A percentile compares a stretch with the other conserved stretches of the same genome.
Conservation (phyloP, 2,888 invertebrate genomes). For the Blastobasis lacticolella region DNA sequence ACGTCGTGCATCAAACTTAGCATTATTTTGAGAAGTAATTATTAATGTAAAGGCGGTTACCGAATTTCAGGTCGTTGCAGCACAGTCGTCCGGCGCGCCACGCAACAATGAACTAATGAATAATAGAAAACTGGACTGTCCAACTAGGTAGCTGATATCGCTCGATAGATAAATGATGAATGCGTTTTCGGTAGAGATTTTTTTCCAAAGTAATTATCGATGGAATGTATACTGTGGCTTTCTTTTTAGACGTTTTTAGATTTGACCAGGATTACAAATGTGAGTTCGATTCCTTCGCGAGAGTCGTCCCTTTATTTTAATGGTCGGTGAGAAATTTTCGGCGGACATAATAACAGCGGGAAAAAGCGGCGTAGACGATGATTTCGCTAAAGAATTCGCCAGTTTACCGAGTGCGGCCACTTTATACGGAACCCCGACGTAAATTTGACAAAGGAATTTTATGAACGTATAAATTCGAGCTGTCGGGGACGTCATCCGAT, state of each 20-base stretch:
- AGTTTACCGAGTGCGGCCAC: constrained; percentile 29
- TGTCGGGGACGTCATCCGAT: constrained; percentile 44
- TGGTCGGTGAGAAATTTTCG: constrained; percentile 11
- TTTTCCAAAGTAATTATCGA: constrained; percentile 50
- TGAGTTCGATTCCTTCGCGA: constrained; percentile 1
- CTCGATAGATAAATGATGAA: constrained; percentile 58
- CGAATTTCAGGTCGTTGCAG: constrained; percentile 64
- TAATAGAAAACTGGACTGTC: constrained; percentile 62
- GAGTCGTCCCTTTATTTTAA: background rate
- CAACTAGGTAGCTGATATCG: constrained; percentile 57
- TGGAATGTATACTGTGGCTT: constrained; percentile 32
- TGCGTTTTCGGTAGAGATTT: constrained; percentile 52
- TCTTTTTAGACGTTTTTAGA: constrained; percentile 17
- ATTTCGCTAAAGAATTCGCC: constrained; percentile 62
- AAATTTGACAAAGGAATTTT: constrained; percentile 73
- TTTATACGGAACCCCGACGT: constrained; percentile 57
- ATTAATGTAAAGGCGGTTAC: constrained; percentile 67
- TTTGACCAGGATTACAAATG: background rate
- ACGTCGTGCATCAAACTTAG: constrained; percentile 64
- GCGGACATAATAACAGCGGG: constrained; percentile 50
- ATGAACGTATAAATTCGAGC: constrained; percentile 68
- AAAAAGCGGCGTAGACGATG: constrained; percentile 53
- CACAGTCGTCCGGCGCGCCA: constrained; percentile 31
- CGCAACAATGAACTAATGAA: constrained; percentile 63
- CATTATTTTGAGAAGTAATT: constrained; percentile 74